Conservation (phyloP, 2,888 invertebrate species). For the Netelia melanura region DNA sequence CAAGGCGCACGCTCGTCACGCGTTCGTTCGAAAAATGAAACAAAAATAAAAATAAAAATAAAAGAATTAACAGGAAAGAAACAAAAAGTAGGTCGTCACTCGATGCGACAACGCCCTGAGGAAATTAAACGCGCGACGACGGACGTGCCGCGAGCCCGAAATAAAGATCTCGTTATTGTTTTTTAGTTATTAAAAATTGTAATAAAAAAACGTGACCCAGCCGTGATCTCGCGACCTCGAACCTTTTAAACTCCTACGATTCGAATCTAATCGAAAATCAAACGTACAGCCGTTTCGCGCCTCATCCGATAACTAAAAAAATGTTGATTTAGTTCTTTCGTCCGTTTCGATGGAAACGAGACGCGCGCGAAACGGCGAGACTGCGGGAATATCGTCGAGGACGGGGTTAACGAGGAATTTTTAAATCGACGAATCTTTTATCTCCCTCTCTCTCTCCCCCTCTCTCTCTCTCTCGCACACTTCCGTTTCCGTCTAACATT, state of each 20-base stretch:
- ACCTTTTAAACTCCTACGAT: too few relatives aligned
- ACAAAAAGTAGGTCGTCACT: conserved; percentile 11
- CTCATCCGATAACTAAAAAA: too few relatives aligned
- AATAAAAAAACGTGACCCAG: too few relatives aligned
- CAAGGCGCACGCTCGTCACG: conserved; percentile 30
- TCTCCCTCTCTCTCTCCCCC: background rate
- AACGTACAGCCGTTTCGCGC: too few relatives aligned
- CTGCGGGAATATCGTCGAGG: too few relatives aligned
- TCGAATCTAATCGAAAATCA: too few relatives aligned
- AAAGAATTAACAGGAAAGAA: background rate
- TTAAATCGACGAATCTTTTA: conserved; percentile 54
- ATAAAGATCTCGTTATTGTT: background rate
- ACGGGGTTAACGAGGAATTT: background rate
- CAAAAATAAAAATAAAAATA: conserved; percentile 6
- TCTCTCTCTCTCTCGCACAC: conserved; percentile 23
- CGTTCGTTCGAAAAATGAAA: conserved; percentile 24
- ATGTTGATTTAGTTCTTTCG: too few relatives aligned
- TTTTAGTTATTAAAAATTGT: too few relatives aligned
- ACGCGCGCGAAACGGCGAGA: too few relatives aligned
- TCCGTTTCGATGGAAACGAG: too few relatives aligned
- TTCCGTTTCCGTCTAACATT: conserved; percentile 76
- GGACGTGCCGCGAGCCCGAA: background rate
- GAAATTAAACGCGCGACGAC: conserved; percentile 9
- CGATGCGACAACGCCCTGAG: conserved; percentile 45
- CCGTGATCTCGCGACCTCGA: too few relatives aligned